A percentile compares a stretch with the other conserved stretches of the same genome.
Conservation (phyloP, 37 sponge, comb jelly and placozoan species). For the Petrosia ficiformis region DNA sequence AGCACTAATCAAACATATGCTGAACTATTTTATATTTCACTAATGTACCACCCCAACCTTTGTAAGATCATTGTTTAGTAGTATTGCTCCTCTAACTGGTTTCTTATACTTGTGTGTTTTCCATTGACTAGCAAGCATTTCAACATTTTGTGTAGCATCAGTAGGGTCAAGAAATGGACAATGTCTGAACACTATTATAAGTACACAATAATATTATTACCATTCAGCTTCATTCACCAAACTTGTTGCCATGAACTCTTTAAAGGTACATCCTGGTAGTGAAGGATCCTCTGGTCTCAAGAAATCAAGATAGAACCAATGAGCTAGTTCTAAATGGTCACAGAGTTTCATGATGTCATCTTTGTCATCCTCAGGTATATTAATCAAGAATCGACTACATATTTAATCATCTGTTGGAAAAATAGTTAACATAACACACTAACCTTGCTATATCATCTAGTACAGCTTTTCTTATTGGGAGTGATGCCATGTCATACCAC, state of each 20-base stretch:
- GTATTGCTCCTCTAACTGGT: slow-evolving; percentile 82
- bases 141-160: background rate
- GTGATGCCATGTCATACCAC: too few relatives aligned
- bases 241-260: slow-evolving; percentile 75
- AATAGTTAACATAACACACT: background rate
- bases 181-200: slow-evolving; percentile 51
- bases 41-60: slow-evolving; percentile 33
- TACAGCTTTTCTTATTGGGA: slow-evolving; percentile 45
- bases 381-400: slow-evolving; percentile 83
- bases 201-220: background rate
- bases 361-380: slow-evolving; percentile 72
- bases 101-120: slow-evolving; percentile 61
- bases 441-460: slow-evolving; percentile 66
- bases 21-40: background rate
- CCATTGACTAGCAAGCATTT: slow-evolving; percentile 52
- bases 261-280: slow-evolving; percentile 74
- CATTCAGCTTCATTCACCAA: background rate
- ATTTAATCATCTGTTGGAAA: background rate
- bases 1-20: too few relatives aligned
- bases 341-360: slow-evolving; percentile 68
- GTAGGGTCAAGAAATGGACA: slow-evolving; percentile 36
- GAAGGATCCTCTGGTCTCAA: slow-evolving; percentile 60
- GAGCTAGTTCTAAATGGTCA: slow-evolving; percentile 80
- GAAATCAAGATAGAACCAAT: slow-evolving; percentile 91
- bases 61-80: slow-evolving; percentile 58